These are phyloP conservation scores for Sarcophaga bullata DNA, from an alignment of 1,140 invertebrate genomes.

Conservation along the genomic window DNA sequence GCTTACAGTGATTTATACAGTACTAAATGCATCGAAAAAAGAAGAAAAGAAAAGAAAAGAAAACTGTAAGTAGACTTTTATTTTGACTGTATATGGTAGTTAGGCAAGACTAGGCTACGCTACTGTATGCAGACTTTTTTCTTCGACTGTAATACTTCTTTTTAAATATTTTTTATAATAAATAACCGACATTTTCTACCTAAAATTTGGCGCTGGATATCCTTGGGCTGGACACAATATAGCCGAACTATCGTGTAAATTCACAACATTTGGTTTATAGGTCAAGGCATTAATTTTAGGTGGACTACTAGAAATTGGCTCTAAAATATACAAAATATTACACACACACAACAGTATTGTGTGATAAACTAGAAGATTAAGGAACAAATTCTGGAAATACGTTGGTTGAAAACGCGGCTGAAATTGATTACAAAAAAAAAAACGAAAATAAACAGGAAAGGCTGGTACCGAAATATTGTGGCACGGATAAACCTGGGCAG, in stretches of 20 bases:
- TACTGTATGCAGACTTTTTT: no score
- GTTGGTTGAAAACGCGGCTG: slow-evolving; percentile 30
- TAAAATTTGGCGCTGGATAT: slow-evolving; percentile 49
- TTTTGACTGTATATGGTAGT: no score
- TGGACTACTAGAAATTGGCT: slow-evolving; percentile 67
- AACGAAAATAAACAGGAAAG: neutral
- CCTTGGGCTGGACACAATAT: slow-evolving; percentile 58
- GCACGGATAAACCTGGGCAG: slow-evolving; percentile 58
- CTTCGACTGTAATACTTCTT: no score
- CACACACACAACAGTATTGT: neutral
- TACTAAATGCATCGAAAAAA: no score
- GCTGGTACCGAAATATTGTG: slow-evolving; percentile 47
- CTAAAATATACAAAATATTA: slow-evolving; percentile 50
- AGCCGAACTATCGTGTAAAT: slow-evolving; percentile 45
- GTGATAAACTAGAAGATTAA: neutral
- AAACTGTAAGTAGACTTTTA: no score
- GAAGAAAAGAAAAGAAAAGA: no score
- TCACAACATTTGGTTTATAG: slow-evolving; percentile 45
- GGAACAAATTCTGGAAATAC: neutral
- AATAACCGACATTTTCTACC: slow-evolving; percentile 26
- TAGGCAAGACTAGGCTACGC: no score
- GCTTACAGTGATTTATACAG: no score
- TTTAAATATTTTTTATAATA: slow-evolving; percentile 41
- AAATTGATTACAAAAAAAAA: neutral
- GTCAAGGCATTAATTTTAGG: slow-evolving; percentile 65